Percentiles rank a stretch among this genome's conserved stretches.
Evolutionary conservation across 1,140 invertebrate genomes (phyloP).

Genomic region (Daktulosphaira vitifoliae): DNA sequence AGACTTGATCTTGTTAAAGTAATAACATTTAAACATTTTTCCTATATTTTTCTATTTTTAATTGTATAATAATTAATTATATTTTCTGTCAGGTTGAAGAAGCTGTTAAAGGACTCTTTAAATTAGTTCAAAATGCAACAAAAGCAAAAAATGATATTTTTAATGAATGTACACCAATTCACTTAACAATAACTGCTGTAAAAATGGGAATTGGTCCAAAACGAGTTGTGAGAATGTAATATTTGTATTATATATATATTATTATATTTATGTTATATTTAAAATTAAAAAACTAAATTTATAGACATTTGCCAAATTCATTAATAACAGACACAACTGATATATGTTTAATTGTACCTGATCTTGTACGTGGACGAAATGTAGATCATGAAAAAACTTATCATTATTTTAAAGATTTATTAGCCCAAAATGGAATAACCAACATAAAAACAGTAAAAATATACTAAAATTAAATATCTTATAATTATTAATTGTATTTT

Average conservation of each 20-base stretch:
- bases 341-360: slow-evolving; percentile 46
- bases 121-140: not conserved
- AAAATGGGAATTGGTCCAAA: slow-evolving; percentile 25
- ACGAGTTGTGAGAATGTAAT: slow-evolving; percentile 15
- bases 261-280: not conserved
- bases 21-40: not conserved
- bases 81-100: not conserved
- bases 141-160: slow-evolving; percentile 9
- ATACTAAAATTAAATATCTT: not conserved
- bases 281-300: not conserved
- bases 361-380: slow-evolving; percentile 46
- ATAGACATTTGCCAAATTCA: slow-evolving; percentile 32
- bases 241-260: not conserved
- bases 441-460: slow-evolving; percentile 33
- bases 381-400: slow-evolving; percentile 52
- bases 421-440: slow-evolving; percentile 46
- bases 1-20: slow-evolving; percentile 14
- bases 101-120: slow-evolving; percentile 13
- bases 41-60: not conserved
- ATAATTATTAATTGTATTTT: not conserved
- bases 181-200: slow-evolving; percentile 7
- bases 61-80: not conserved
- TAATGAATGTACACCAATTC: slow-evolving; percentile 14
- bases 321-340: slow-evolving; percentile 34
- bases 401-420: slow-evolving; percentile 50